Base-by-base conservation (phyloP, 2,888 invertebrate genomes). In the Agrilus cyanescens region DNA sequence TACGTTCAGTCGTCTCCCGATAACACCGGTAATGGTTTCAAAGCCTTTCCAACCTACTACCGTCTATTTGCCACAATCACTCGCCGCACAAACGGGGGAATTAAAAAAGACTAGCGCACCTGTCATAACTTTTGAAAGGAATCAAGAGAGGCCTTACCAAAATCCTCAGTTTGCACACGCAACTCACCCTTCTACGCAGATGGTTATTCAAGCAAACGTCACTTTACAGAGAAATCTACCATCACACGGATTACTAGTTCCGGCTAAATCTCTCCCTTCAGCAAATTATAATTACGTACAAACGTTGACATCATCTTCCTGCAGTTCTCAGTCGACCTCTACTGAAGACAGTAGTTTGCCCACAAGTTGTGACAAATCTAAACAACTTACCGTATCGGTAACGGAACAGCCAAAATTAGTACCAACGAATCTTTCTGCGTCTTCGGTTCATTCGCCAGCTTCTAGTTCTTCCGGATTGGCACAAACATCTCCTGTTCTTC, bases 1-100 rank as follows among this genome's bases (percentile, higher is more conserved):
- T 43, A 70, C 72, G 55, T 69, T 73, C 44, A 76, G 71, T 54
- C 61, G 78, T 37, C 60, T 78, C 45, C 75, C 78, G 20, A 72
- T 75, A 33, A 72, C 75, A 16, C 72, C 78, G 32, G 71, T 77
- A 18, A 62, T 76, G 52, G 73, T 74, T 52, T 66, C 76, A 5
- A 78, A 78, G 61, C 73, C 75, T 47, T 56, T 75, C 31, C 73
- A 68, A 58, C 59, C 71, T 1, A 70, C 68, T 42, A 74, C 71
- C 44, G 60, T 66, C 29, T 52, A 63, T 41, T 50, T 67, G 32
- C 65, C 66, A 38, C 67, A 67, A 48, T 54, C 67, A 3, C 63
- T 61, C 46, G 48, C 60, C 13, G 64, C 62, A 4, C 61, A 60
- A 44, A 46, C 57, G 32, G 51, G 59, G 7, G 61, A 63, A 10